These are phyloP conservation scores for Drosophila barbarae DNA, from an alignment of 2,888 invertebrate species.

Conservation along the genomic window DNA sequence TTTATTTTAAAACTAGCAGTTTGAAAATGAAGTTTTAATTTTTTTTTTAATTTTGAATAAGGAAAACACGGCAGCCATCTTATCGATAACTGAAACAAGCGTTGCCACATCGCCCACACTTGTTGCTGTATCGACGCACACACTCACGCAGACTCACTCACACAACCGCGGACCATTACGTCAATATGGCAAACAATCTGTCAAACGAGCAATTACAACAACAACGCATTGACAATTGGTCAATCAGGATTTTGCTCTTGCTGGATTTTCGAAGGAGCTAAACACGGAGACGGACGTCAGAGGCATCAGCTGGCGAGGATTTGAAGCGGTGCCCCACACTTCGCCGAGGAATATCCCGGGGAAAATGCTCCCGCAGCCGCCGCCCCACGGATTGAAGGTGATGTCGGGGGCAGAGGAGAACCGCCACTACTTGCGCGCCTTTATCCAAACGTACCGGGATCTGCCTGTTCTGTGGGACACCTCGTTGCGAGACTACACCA, in stretches of 20 bases:
- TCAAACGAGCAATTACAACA: slow-evolving; percentile 67
- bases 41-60: too few relatives aligned
- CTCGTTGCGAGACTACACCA: slow-evolving; percentile 76
- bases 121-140: slow-evolving; percentile 66
- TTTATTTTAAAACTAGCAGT: too few relatives aligned
- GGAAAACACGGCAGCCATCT: too few relatives aligned
- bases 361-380: slow-evolving; percentile 66
- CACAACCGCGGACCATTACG: slow-evolving; percentile 48
- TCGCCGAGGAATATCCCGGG: neutral
- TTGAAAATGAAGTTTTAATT: too few relatives aligned
- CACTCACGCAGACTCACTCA: slow-evolving; percentile 51
- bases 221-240: slow-evolving; percentile 70
- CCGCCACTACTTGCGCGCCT: slow-evolving; percentile 74
- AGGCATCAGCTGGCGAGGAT: slow-evolving; percentile 3
- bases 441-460: slow-evolving; percentile 75
- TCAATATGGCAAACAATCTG: slow-evolving; percentile 77
- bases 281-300: slow-evolving; percentile 13
- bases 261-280: slow-evolving; percentile 46
- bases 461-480: slow-evolving; percentile 78
- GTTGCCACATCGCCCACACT: slow-evolving; percentile 44
- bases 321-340: slow-evolving; percentile 2
- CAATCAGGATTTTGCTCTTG: slow-evolving; percentile 60
- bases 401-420: slow-evolving; percentile 76
- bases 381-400: slow-evolving; percentile 57
- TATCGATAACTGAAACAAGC: neutral